Evolutionary conservation across 2,797 vertebrate genomes (phyloP).

Genomic region (Gadopsis marmoratus): DNA sequence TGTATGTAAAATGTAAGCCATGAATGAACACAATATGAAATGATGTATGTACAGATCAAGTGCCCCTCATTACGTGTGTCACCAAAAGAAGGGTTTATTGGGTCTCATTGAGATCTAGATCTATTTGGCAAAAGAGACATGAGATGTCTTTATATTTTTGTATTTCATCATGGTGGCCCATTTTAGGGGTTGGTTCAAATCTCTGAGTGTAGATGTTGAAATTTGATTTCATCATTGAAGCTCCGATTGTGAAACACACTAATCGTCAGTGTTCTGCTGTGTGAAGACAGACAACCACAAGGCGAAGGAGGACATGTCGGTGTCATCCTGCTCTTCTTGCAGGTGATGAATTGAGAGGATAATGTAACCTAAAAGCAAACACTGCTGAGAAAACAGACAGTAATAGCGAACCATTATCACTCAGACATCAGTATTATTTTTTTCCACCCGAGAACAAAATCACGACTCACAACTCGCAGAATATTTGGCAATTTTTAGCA

Average conservation of each 20-base stretch:
- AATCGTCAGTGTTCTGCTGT: not conserved
- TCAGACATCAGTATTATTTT: not conserved
- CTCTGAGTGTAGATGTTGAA: conserved; percentile 7
- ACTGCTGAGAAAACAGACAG: conserved; percentile 18
- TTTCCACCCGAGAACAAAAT: conserved; percentile 1
- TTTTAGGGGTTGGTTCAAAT: not conserved
- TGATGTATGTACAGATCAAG: not conserved
- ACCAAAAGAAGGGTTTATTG: not conserved
- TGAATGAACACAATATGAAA: not conserved
- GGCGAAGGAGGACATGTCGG: conserved; percentile 7
- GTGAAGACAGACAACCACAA: conserved; percentile 25
- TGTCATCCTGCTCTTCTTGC: conserved; percentile 7
- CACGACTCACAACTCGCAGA: not conserved
- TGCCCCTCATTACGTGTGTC: not conserved
- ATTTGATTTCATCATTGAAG: conserved; percentile 5
- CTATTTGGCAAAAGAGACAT: not conserved
- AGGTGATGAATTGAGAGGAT: conserved; percentile 4
- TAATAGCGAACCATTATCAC: conserved; percentile 13
- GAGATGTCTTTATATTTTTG: not conserved
- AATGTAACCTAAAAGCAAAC: conserved; percentile 25
- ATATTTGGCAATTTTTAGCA: not conserved
- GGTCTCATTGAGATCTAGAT: not conserved
- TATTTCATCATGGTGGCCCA: not conserved
- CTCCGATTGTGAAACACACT: conserved; percentile 24
- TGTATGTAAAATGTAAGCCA: conserved; percentile 8